phyloP scores from a whole-genome alignment of 2,888 invertebrate genomes.

The Polyommatus iphigenia region DNA sequence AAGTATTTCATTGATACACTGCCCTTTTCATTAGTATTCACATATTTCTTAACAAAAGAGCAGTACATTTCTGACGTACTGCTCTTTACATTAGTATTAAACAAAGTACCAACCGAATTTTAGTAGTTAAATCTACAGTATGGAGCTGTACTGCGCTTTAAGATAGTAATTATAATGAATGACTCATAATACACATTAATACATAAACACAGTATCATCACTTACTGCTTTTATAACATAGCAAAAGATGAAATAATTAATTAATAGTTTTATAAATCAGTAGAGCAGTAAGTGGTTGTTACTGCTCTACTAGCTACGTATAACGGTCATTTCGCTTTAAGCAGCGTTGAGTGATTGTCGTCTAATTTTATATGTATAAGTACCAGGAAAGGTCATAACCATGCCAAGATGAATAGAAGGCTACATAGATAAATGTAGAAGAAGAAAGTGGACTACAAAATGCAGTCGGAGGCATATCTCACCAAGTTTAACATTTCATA shows the following conservation, averaged over 20 bases:
- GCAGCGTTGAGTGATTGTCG: background rate
- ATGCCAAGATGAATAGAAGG: too few relatives aligned
- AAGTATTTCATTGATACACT: too few relatives aligned
- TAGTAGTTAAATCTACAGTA: constrained; percentile 4
- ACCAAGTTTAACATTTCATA: too few relatives aligned
- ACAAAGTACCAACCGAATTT: background rate
- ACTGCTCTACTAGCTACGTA: background rate
- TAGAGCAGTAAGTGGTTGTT: constrained; percentile 8
- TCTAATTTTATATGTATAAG: background rate
- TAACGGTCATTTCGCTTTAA: background rate
- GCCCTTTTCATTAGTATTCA: too few relatives aligned
- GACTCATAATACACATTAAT: background rate
- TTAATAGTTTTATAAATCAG: background rate
- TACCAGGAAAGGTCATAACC: too few relatives aligned
- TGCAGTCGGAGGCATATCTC: too few relatives aligned
- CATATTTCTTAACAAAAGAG: too few relatives aligned
- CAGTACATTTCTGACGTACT: too few relatives aligned
- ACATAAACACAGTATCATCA: background rate
- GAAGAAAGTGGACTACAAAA: too few relatives aligned
- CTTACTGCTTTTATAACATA: background rate
- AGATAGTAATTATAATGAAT: constrained; percentile 5
- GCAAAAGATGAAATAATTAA: background rate
- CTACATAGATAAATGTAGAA: too few relatives aligned
- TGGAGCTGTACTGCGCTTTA: constrained; percentile 2
- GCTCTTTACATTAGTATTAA: background rate